Evolutionary conservation across 2,113 vertebrate species (phyloP), one percentile per base, ranked within the genome.

Genomic region (Pitta sordida): DNA sequence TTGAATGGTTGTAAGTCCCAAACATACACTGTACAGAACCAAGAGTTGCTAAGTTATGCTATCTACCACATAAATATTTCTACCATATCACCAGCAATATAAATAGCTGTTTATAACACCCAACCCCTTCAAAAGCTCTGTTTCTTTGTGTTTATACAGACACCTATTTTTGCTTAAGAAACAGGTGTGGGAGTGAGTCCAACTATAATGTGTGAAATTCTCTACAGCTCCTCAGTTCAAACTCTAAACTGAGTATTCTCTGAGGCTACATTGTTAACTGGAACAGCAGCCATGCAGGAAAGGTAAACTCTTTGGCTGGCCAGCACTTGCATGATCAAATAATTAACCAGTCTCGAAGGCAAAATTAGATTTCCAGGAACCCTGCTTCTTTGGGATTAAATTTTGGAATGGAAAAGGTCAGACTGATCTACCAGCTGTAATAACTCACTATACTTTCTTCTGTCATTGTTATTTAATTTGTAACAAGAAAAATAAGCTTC

Each of bases 361-460:
- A 92, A 91, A 91, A 94, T 92, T 89, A 87, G 55, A 85, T 96
- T 95, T 94, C 93, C 95, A 93, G 91, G 80, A 95, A 89, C 46
- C 62, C 74, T 85, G 62, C 29, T 94, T 92, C 89, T 93, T 79
- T 83, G 67, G 86, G 81, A 94, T 94, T 92, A 87, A 70, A 96
- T 94, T 95, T 94, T 82, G 70, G 63, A 91, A 49, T 91, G 81
- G 92, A 92, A 93, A 96, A 95, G 91, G 94, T 96, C 95, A 94
- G 62, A 37, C 32, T 71, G 73, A 87, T 69, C 48, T 81, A 87
- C 78, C 15, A 92, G 64, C 49, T 87, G 64, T 84, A 95, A 90
- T 87, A 90, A 81, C 49, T 95, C 78, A 77, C 74, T 67, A 23
- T 91, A 60, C 68, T 80, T 86, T 78, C 53, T 88, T 85, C 78